These are phyloP conservation scores for Pycnomerus fuliginosus DNA, from an alignment of 2,888 invertebrate species.

Conservation along the genomic window DNA sequence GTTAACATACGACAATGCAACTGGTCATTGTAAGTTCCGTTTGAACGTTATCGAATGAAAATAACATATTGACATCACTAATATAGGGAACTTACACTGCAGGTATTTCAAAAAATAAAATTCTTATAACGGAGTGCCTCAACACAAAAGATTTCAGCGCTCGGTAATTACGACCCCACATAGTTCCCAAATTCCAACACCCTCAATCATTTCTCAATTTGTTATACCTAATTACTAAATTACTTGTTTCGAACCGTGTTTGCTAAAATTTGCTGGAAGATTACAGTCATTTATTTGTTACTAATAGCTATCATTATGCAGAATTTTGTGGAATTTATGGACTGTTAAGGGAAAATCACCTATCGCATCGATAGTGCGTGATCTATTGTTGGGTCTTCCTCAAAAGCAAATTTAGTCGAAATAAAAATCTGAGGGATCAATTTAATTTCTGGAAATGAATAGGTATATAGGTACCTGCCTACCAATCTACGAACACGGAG, in stretches of 20 bases:
- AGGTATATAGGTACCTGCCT: too few species aligned
- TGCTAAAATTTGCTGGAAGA: slow-evolving; percentile 30
- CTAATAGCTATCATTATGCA: slow-evolving; percentile 26
- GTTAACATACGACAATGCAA: too few species aligned
- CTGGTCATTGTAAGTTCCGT: too few species aligned
- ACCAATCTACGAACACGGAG: too few species aligned
- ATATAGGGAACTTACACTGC: not conserved
- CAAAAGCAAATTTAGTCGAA: too few species aligned
- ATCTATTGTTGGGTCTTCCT: slow-evolving; percentile 8
- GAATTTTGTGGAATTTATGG: slow-evolving; percentile 19
- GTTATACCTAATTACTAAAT: slow-evolving; percentile 34
- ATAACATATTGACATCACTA: not conserved
- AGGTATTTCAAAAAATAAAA: not conserved
- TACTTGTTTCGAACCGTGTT: slow-evolving; percentile 27
- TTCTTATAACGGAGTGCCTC: not conserved
- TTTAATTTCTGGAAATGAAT: too few species aligned
- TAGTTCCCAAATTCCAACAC: slow-evolving; percentile 32
- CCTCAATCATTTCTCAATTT: slow-evolving; percentile 43
- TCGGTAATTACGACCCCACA: too few species aligned
- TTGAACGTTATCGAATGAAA: not conserved
- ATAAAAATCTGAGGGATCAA: too few species aligned
- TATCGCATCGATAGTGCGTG: slow-evolving; percentile 6
- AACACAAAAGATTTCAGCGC: slow-evolving; percentile 10
- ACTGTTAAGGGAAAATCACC: slow-evolving; percentile 8
- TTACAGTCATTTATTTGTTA: slow-evolving; percentile 25